Evolutionary conservation across 2,888 invertebrate species (phyloP), one percentile per base, ranked within the genome.

Genomic region (Melanophora roralis): DNA sequence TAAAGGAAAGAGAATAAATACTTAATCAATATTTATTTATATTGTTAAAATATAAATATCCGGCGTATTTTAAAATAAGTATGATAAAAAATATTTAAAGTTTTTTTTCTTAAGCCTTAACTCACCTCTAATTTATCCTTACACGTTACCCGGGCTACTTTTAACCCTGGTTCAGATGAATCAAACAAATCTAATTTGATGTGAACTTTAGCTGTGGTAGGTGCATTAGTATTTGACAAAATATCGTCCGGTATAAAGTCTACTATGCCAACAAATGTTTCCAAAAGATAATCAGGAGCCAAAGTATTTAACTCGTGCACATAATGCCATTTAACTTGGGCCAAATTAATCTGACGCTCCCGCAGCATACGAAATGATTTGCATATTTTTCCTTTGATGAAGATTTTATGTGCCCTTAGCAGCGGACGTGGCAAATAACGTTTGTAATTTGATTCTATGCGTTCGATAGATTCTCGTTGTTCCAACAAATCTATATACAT

Each of bases 401-500:
- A 95, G 82, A 94, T 92, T 40, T 93, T 92, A 89, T 96, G 95
- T 78, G 93, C 92, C 84, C 93, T 93, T 9, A 95, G 91, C 67
- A 96, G 93, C 82, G 94, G 94, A 88, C 94, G 94, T 0, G 97
- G 97, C 84, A 97, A 93, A 90, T 95, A 97, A 83, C 94, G 94
- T 86, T 95, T 95, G 85, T 95, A 96, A 84, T 95, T 94, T 82
- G 92, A 93, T 85, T 94, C 93, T 2, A 97, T 93, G 73, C 92
- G 92, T 81, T 94, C 94, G 62, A 92, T 90, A 0, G 93, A 90
- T 78, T 93, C 89, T 68, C 93, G 92, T 83, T 94, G 93, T 86
- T 96, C 96, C n/a, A 95, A 88, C 90, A 95, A 94, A 43, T 95
- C 94, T 83, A 96, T 93, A 78, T 93, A 95, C 96, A 97, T 97